Evolutionary conservation across 2,888 invertebrate species (phyloP), one percentile per base, ranked within the genome.

Genomic region (Lacanobia oleracea): DNA sequence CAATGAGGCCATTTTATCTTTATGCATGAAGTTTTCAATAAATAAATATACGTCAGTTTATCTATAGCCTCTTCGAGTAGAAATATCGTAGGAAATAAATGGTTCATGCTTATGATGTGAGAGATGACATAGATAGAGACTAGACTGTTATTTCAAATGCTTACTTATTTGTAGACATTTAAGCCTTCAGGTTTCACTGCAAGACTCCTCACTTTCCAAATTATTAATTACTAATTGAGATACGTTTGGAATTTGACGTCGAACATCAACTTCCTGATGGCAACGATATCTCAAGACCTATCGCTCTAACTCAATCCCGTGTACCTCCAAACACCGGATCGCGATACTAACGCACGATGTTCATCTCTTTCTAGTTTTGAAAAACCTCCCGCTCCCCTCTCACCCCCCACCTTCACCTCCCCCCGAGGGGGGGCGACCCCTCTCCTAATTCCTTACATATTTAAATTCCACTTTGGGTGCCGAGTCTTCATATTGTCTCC

Each of bases 321-420:
- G 73, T 84, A 74, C 72, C 63, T 69, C 66, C 83, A 83, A 86
- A 86, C 84, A 81, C 84, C 77, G 92, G 94, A 95, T 95, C 95
- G 95, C 94, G 94, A 95, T 95, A 95, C 95, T 95, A 94, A 93
- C 94, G 92, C 95, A 86, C 85, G 85, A 91, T 94, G 95, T 95
- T 96, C 95, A 95, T 95, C 95, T 95, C 96, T 96, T 96, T 95
- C 96, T 96, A 95, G 96, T 96, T 96, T 96, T 95, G 93, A 95
- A 95, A 95, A 94, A 94, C 93, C 93, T 88, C 88, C 90, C 84
- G 85, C 82, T 71, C 82, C 77, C 76, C 81, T 74, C 82, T 77
- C 72, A 76, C 77, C 68, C 71, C 81, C 43, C 43, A 16, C 14
- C 33, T 33, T 33, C 4, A 14, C 14, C 65, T 77, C 40, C 43